Evolutionary conservation across 2,888 invertebrate genomes (phyloP), one percentile per base, ranked within the genome.

Genomic region (Drosophila acutilabella): DNA sequence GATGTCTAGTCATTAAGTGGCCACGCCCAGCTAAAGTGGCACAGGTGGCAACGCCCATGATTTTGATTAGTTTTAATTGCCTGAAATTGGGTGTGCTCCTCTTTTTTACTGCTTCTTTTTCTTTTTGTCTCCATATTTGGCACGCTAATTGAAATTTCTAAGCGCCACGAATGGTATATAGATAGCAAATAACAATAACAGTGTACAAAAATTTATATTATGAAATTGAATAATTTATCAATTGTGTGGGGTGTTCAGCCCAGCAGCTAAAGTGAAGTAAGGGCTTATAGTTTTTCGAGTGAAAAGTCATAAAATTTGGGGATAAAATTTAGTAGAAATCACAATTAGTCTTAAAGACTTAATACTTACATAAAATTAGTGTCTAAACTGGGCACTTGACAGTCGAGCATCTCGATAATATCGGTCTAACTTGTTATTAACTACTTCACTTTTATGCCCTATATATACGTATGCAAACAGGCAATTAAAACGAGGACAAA

Each of bases 71-170:
- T 47, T 76, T 76, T 76, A 72, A 76, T 76, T 76, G 72, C 64
- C 47, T 38, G 33, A 68, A 75, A 65, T 67, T 72, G 76, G 72
- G 58, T 42, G 64, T 33, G 57, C 53, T 67, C 10, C 47, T 61
- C 26, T 20, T 59, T 33, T 50, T 47, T 6, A 23, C 11, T 38
- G 1, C 23, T 14, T 45, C 20, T 23, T 20, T 5, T 56, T 20
- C 4, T 10, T 36, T 16, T 23, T 47, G 40, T 45, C 30, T 8
- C 30, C 30, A 30, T 30, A 30, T 52, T 56, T 40, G 40, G n/a
- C 14, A 10, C 38, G 16, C 48, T 42, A 71, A 81, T 84, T 81
- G 81, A 79, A 74, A 73, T 81, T 72, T 75, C 54, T 67, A 71
- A 52, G 13, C 75, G 20, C 50, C 20, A 51, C 18, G 13, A 36